phyloP scores from a whole-genome alignment of 2,113 vertebrate species.

The Tenrec ecaudatus region DNA sequence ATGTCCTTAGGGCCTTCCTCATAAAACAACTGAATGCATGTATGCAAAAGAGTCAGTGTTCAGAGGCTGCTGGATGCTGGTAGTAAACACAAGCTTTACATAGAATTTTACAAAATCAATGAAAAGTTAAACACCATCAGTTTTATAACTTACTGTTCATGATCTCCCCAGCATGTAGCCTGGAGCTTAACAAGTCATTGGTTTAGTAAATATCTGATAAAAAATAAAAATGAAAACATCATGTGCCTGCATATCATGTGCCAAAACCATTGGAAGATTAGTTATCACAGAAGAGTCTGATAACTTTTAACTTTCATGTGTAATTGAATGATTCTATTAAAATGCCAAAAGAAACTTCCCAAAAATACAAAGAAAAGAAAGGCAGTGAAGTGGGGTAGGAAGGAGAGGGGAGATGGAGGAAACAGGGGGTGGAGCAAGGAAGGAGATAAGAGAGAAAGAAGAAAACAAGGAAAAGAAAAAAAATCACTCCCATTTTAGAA shows the following conservation, averaged over 20 bases:
- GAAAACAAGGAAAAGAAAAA: not conserved
- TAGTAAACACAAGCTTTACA: not conserved
- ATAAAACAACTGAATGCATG: not conserved
- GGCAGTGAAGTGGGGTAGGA: too few species aligned
- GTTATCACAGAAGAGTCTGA: not conserved
- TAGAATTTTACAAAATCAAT: not conserved
- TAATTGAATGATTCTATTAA: not conserved
- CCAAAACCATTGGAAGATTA: not conserved
- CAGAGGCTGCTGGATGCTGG: too few species aligned
- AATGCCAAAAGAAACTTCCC: not conserved
- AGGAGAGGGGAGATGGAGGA: accelerated
- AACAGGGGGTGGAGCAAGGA: too few species aligned
- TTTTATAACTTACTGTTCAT: not conserved
- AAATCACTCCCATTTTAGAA: not conserved
- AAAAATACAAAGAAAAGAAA: not conserved
- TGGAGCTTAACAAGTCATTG: not conserved
- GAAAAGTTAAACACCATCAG: not conserved
- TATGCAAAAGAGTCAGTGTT: not conserved
- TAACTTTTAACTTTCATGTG: not conserved
- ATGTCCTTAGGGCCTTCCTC: too few species aligned
- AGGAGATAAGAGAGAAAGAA: not conserved
- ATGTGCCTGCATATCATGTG: not conserved
- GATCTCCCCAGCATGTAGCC: not conserved
- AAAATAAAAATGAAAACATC: not conserved
- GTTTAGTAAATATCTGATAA: constrained; percentile 24